Evolutionary conservation across 1,140 invertebrate species (phyloP), one percentile per base, ranked within the genome.

Genomic region (Penaeus indicus): DNA sequence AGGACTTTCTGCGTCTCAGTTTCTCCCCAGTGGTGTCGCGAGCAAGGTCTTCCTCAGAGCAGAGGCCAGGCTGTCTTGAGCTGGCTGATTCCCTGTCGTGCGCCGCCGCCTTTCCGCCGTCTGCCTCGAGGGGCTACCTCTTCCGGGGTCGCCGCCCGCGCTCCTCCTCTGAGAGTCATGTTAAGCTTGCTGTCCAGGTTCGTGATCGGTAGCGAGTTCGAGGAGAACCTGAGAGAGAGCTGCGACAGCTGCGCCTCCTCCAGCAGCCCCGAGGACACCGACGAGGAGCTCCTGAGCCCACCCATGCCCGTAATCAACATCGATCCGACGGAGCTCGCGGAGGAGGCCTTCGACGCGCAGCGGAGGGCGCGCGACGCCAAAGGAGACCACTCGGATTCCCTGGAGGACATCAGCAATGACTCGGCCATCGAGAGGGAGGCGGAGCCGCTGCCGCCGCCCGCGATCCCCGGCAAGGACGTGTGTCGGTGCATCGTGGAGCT

Each of bases 401-500:
- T 27, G 27, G 72, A 75, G 72, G 72, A 75, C 21, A 75, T 21
- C 27, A 75, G 42, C 27, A 38, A 75, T 75, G 72, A 75, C 72
- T 75, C 72, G 7, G 72, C 72, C n/a, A 32, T 75, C 27, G 72
- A 75, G 18, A 21, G 18, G 22, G 42, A 27, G 18, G 25, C 72
- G 27, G 72, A 75, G 21, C 27, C 42, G 19, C 72, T 75, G 22
- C 90, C 90, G 54, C 84, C 86, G 60, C 72, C 21, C 18, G n/a
- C 42, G n/a, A 16, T 75, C 72, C 72, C 72, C 25, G 85, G 86
- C 77, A 82, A 89, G 64, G 84, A 90, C 21, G 85, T 88, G 21
- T 79, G 80, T 22, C 90, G 90, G 25, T 82, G 90, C 62, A 97
- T 97, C 85, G 95, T 96, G 64, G 94, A 95, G 75, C 96, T 97